phyloP scores from a whole-genome alignment of 1,140 invertebrate genomes.

The Bilobella aurantiaca region DNA sequence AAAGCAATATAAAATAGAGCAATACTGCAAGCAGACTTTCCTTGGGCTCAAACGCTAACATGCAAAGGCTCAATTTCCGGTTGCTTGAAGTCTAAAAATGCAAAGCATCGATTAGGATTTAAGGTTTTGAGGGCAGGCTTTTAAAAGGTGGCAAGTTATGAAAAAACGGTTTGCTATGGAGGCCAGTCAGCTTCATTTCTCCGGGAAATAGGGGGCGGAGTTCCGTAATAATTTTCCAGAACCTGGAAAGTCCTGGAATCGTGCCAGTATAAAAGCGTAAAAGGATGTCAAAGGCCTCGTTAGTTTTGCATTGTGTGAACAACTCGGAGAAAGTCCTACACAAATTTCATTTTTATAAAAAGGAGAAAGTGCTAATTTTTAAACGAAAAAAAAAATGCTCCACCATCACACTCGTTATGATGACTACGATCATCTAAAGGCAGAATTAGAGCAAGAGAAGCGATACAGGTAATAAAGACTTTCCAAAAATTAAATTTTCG shows the following conservation, averaged over 20 bases:
- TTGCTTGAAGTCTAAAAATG: slow-evolving; percentile 15
- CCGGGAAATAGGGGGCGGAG: too few species aligned
- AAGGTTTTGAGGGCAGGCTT: slow-evolving; percentile 1
- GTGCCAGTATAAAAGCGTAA: background rate
- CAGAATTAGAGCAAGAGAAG: slow-evolving; percentile 34
- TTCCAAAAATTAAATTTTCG: background rate
- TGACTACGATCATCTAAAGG: slow-evolving; percentile 33
- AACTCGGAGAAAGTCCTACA: background rate
- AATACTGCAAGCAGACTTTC: background rate
- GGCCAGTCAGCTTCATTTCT: background rate
- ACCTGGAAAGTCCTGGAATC: too few species aligned
- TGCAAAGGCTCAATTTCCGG: slow-evolving; percentile 26
- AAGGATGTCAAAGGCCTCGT: background rate
- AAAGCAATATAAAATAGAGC: too few species aligned
- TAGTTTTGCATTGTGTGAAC: background rate
- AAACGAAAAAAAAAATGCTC: slow-evolving; percentile 10
- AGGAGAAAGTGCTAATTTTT: background rate
- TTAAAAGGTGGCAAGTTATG: background rate
- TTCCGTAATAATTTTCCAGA: too few species aligned
- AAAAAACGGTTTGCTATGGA: background rate
- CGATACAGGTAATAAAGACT: slow-evolving; percentile 25
- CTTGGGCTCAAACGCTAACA: slow-evolving; percentile 7
- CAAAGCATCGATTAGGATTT: slow-evolving; percentile 26
- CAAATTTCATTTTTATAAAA: background rate
- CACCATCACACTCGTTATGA: slow-evolving; percentile 28